Percentiles rank a stretch among this genome's conserved stretches.
Conservation (phyloP, 2,797 vertebrate genomes). For the Myoxocephalus aenaeus region DNA sequence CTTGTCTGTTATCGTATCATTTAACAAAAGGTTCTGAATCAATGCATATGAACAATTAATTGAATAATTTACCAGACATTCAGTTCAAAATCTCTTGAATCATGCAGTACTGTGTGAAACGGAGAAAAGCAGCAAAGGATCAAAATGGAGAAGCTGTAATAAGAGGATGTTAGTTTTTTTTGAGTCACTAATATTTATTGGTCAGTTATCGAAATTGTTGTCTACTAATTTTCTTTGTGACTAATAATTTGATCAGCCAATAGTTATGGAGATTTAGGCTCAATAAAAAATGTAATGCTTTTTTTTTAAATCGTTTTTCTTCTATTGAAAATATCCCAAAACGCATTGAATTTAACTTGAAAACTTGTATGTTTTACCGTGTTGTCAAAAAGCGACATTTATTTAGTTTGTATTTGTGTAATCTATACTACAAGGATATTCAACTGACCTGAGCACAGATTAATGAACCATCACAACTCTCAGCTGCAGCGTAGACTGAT, state of each 20-base stretch:
- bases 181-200: not conserved
- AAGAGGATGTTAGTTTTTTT: not conserved
- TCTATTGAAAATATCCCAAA: too few species aligned
- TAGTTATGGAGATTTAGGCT: not conserved
- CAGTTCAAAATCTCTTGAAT: not conserved
- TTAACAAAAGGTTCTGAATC: slow-evolving; percentile 2
- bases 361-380: not conserved
- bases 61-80: not conserved
- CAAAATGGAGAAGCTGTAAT: not conserved
- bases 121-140: too few species aligned
- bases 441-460: not conserved
- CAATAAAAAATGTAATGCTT: not conserved
- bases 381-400: not conserved
- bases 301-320: not conserved
- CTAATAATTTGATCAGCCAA: not conserved
- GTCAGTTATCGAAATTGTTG: not conserved
- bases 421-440: not conserved
- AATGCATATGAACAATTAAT: not conserved
- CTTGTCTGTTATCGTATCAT: not conserved
- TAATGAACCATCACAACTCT: not conserved
- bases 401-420: not conserved
- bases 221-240: not conserved
- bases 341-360: not conserved
- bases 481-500: not conserved
- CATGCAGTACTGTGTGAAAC: not conserved